phyloP scores from a whole-genome alignment of 2,797 vertebrate species.

The Danionella dracula region DNA sequence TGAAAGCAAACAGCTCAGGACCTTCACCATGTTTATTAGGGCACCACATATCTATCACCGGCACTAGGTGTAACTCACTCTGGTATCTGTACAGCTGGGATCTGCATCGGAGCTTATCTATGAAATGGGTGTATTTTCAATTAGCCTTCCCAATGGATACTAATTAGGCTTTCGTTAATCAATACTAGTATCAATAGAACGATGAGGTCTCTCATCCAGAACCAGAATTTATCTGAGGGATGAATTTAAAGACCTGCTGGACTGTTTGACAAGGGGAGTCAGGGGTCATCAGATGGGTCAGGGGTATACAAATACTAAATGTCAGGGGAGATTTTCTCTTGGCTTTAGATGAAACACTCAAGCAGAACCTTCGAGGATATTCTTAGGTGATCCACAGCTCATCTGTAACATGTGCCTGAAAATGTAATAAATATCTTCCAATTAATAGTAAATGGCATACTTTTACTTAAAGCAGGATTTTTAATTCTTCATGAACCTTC shows the following conservation, averaged over 20 bases:
- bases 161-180: slow-evolving; percentile 78
- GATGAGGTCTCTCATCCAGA: slow-evolving; percentile 61
- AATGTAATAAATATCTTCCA: too few relatives aligned
- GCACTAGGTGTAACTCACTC: slow-evolving; percentile 35
- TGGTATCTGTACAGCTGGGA: slow-evolving; percentile 26
- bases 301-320: slow-evolving; percentile 62
- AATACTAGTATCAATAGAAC: slow-evolving; percentile 68
- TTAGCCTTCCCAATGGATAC: slow-evolving; percentile 67
- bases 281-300: slow-evolving; percentile 77
- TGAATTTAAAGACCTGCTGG: slow-evolving; percentile 71
- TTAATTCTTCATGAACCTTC: too few relatives aligned
- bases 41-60: slow-evolving; percentile 39
- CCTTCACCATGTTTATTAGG: slow-evolving; percentile 35
- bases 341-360: slow-evolving; percentile 7
- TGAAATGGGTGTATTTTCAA: slow-evolving; percentile 61
- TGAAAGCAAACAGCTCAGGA: slow-evolving; percentile 9
- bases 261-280: slow-evolving; percentile 71
- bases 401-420: too few relatives aligned
- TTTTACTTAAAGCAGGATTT: too few relatives aligned
- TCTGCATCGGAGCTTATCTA: slow-evolving; percentile 27
- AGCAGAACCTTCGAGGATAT: not conserved
- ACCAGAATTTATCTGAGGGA: slow-evolving; percentile 67
- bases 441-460: too few relatives aligned
- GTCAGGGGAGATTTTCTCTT: slow-evolving; percentile 47
- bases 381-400: not conserved